Evolutionary conservation across 2,888 invertebrate species (phyloP).

Genomic region (Crocallis elinguaria): DNA sequence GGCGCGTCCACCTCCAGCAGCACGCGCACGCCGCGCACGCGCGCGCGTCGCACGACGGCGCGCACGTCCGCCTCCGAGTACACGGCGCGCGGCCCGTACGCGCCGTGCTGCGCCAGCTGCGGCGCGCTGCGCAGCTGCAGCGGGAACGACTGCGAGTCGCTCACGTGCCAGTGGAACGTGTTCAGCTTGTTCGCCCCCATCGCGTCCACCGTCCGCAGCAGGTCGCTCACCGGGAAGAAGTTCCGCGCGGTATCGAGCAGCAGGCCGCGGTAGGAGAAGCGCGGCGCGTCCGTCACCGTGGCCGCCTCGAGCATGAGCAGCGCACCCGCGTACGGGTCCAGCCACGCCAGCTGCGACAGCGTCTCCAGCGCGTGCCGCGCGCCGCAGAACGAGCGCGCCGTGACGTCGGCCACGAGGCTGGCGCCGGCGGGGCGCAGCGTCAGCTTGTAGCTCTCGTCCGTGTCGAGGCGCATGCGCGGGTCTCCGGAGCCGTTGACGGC

Average conservation of each 20-base stretch:
- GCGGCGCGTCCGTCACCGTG: slow-evolving; percentile 90
- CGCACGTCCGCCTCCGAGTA: slow-evolving; percentile 89
- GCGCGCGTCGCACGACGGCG: slow-evolving; percentile 90
- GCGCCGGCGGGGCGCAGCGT: slow-evolving; percentile 79
- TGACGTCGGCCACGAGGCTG: slow-evolving; percentile 85
- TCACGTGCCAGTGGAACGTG: slow-evolving; percentile 96
- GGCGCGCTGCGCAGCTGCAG: slow-evolving; percentile 91
- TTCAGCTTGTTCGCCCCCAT: slow-evolving; percentile 96
- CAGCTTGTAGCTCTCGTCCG: slow-evolving; percentile 91
- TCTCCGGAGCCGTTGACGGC: slow-evolving; percentile 82
- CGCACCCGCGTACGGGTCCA: slow-evolving; percentile 87
- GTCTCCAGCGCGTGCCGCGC: slow-evolving; percentile 92
- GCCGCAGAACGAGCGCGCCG: slow-evolving; percentile 89
- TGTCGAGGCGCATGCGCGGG: slow-evolving; percentile 86
- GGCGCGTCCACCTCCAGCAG: slow-evolving; percentile 96
- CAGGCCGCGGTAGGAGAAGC: slow-evolving; percentile 91
- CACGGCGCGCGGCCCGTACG: slow-evolving; percentile 91
- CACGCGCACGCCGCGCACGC: slow-evolving; percentile 93
- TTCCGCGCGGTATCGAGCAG: slow-evolving; percentile 96
- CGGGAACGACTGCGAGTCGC: slow-evolving; percentile 97
- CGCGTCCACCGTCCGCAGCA: slow-evolving; percentile 91
- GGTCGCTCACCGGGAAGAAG: slow-evolving; percentile 90
- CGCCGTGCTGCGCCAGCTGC: slow-evolving; percentile 92
- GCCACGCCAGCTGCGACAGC: slow-evolving; percentile 92
- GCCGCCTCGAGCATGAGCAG: slow-evolving; percentile 88